These are phyloP conservation scores for Troides oblongomaculatus DNA, from an alignment of 2,888 invertebrate genomes.

Conservation along the genomic window DNA sequence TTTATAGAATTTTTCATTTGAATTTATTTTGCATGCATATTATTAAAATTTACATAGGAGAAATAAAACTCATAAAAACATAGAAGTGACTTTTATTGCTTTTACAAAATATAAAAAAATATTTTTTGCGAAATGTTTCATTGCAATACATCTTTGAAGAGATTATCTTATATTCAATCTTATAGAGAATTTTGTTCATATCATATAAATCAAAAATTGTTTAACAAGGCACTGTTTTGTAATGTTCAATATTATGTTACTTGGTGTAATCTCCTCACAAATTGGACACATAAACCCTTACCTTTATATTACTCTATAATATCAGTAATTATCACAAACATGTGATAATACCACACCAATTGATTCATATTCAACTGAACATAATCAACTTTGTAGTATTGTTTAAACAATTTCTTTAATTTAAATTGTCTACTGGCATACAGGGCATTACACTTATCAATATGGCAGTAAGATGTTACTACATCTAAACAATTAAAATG, in stretches of 20 bases:
- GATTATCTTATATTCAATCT: slow-evolving; percentile 34
- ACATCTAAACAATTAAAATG: slow-evolving; percentile 8
- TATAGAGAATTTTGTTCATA: slow-evolving; percentile 26
- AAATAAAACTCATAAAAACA: slow-evolving; percentile 18
- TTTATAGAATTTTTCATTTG: too few species aligned
- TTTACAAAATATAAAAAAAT: slow-evolving; percentile 48
- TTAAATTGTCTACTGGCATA: slow-evolving; percentile 4
- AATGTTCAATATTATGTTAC: slow-evolving; percentile 32
- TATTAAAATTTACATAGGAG: not conserved
- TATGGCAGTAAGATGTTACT: slow-evolving; percentile 27
- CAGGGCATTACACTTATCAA: slow-evolving; percentile 18
- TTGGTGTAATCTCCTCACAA: slow-evolving; percentile 51
- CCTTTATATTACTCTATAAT: slow-evolving; percentile 46
- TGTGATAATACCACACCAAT: slow-evolving; percentile 34
- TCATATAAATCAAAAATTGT: slow-evolving; percentile 35
- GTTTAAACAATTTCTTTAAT: slow-evolving; percentile 6
- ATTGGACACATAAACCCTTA: slow-evolving; percentile 43
- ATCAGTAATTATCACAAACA: slow-evolving; percentile 67
- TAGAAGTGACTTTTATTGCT: slow-evolving; percentile 42
- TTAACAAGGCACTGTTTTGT: slow-evolving; percentile 61
- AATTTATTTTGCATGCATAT: too few species aligned
- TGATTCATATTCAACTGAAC: slow-evolving; percentile 16
- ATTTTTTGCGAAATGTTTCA: slow-evolving; percentile 54
- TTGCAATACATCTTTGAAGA: slow-evolving; percentile 56
- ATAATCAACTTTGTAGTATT: slow-evolving; percentile 11